Conservation (phyloP, 2,113 vertebrate species). For the Cololabis saira region DNA sequence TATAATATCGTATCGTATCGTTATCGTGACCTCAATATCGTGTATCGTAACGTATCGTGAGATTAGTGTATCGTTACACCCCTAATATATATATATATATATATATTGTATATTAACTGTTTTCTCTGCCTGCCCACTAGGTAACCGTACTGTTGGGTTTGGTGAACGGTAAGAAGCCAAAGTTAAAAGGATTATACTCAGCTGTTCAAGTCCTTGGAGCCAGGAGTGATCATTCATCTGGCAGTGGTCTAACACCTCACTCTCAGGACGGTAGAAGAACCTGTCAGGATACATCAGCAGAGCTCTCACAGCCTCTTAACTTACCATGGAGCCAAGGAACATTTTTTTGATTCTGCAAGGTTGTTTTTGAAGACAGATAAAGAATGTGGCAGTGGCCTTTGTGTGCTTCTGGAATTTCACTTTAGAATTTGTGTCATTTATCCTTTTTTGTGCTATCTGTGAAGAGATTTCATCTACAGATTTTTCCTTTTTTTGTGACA, state of each 20-base stretch:
- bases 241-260: background rate
- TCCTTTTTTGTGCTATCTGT: background rate
- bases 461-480: conserved; percentile 3
- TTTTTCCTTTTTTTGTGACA: conserved; percentile 34
- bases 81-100: no score
- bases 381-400: conserved; percentile 4
- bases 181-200: conserved; percentile 73
- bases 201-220: conserved; percentile 49
- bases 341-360: background rate
- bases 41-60: no score
- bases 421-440: conserved; percentile 1
- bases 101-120: background rate
- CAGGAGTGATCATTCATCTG: conserved; percentile 54
- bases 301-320: background rate
- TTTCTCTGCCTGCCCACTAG: conserved; percentile 24
- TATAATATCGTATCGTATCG: no score
- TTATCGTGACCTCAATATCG: no score
- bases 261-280: conserved; percentile 17
- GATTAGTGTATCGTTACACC: no score
- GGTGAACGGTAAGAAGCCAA: conserved; percentile 44
- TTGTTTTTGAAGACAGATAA: conserved; percentile 1
- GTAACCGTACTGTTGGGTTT: conserved; percentile 5
- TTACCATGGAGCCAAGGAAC: conserved; percentile 24
- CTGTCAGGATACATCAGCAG: conserved; percentile 18
- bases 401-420: background rate